A percentile compares a stretch with the other conserved stretches of the same genome.
Conservation (phyloP, 2,888 invertebrate species). For the Phragmatobia fuliginosa region DNA sequence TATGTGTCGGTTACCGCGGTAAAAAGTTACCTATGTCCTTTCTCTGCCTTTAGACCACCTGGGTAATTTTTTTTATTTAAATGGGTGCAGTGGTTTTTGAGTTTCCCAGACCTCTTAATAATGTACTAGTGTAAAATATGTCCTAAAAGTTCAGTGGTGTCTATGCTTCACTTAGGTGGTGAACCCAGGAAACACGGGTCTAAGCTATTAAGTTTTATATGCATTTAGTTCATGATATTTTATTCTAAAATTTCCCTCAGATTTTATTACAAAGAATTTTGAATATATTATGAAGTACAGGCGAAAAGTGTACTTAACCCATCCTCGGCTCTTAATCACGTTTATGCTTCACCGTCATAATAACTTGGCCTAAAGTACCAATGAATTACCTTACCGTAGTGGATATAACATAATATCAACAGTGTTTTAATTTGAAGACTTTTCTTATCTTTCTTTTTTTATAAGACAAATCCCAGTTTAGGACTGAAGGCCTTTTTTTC, state of each 20-base stretch:
- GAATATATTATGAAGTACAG: constrained; percentile 26
- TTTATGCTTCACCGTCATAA: constrained; percentile 27
- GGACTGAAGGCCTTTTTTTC: too few species aligned
- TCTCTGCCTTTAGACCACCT: too few species aligned
- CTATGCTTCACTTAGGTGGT: too few species aligned
- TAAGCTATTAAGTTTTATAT: neutral
- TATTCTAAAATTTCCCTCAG: constrained; percentile 4
- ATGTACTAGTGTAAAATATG: too few species aligned
- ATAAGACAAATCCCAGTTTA: too few species aligned
- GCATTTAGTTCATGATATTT: neutral
- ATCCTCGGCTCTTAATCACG: constrained; percentile 32
- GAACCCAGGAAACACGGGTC: neutral
- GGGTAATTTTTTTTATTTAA: too few species aligned
- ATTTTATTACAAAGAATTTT: constrained; percentile 15
- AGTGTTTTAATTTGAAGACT: constrained; percentile 4
- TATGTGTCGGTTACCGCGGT: too few species aligned
- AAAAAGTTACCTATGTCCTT: too few species aligned
- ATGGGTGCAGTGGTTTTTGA: too few species aligned
- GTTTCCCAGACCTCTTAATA: too few species aligned
- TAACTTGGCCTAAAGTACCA: constrained; percentile 22
- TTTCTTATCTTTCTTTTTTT: too few species aligned
- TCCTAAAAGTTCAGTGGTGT: too few species aligned
- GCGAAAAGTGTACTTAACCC: constrained; percentile 28
- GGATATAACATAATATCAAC: constrained; percentile 6
- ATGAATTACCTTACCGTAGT: constrained; percentile 27